phyloP scores from a whole-genome alignment of 2,888 invertebrate genomes.

The Ernsta delagoae region DNA sequence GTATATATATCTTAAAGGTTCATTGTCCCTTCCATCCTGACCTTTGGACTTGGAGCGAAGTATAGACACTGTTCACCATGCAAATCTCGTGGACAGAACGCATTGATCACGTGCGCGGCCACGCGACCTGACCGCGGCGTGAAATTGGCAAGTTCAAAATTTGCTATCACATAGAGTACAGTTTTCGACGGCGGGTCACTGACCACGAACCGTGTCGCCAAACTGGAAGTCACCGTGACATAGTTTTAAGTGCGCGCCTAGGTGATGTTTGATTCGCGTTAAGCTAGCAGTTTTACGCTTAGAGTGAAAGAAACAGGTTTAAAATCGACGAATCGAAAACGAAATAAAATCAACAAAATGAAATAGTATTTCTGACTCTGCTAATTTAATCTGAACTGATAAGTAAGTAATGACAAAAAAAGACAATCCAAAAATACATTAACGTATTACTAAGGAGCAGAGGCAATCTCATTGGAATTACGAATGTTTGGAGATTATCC shows the following conservation, averaged over 20 bases:
- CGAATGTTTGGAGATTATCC: no score
- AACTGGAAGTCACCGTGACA: slow-evolving; percentile 62
- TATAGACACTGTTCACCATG: neutral
- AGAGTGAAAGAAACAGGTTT: neutral
- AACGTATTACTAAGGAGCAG: no score
- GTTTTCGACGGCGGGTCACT: slow-evolving; percentile 58
- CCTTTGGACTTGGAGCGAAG: neutral
- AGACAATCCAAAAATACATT: no score
- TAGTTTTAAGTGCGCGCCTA: slow-evolving; percentile 45
- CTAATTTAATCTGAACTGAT: no score
- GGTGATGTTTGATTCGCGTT: slow-evolving; percentile 17
- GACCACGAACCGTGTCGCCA: slow-evolving; percentile 63
- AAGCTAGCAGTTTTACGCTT: neutral
- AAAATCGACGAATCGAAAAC: neutral
- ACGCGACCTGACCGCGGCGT: slow-evolving; percentile 13
- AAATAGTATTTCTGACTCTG: neutral
- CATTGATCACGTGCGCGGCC: slow-evolving; percentile 4
- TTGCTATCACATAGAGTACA: slow-evolving; percentile 52
- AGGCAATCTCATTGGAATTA: no score
- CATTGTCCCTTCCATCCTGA: neutral
- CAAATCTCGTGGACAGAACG: neutral
- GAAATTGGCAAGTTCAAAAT: slow-evolving; percentile 47
- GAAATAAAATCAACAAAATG: neutral
- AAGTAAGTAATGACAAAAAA: no score
- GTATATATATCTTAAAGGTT: no score